These are phyloP conservation scores for Ammodytes dubius DNA, from an alignment of 2,113 vertebrate genomes.

Conservation along the genomic window DNA sequence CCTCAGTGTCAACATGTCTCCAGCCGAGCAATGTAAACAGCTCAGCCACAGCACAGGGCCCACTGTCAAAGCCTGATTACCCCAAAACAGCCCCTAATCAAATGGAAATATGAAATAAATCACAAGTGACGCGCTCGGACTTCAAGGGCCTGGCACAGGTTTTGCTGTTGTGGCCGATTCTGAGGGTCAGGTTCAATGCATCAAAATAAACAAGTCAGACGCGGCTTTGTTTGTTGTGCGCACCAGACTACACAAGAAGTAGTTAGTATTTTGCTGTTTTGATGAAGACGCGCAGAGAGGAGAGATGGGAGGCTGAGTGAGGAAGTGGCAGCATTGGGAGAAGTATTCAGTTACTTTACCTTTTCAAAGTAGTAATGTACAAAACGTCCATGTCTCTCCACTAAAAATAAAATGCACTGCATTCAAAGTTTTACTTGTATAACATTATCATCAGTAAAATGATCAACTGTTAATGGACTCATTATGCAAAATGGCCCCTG, in stretches of 20 bases:
- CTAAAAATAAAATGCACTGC: background rate
- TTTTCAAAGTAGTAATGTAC: constrained; percentile 8
- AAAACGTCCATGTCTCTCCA: background rate
- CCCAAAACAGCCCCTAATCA: constrained; percentile 77
- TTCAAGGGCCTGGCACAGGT: constrained; percentile 58
- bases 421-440: background rate
- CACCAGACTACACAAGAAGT: constrained; percentile 59
- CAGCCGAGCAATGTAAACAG: constrained; percentile 79
- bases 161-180: constrained; percentile 67
- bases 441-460: background rate
- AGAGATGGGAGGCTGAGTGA: constrained; percentile 1
- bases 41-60: constrained; percentile 76
- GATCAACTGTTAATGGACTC: background rate
- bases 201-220: constrained; percentile 72
- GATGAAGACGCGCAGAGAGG: constrained; percentile 36
- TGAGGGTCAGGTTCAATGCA: constrained; percentile 75
- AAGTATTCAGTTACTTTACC: constrained; percentile 11
- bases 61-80: constrained; percentile 79
- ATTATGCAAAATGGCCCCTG: background rate
- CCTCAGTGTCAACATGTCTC: constrained; percentile 77
- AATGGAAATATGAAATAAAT: constrained; percentile 83
- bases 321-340: background rate
- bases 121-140: constrained; percentile 75
- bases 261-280: constrained; percentile 44
- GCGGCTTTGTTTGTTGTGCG: constrained; percentile 66